Evolutionary conservation across 2,888 invertebrate genomes (phyloP), one percentile per base, ranked within the genome.

Genomic region (Melanophora roralis): DNA sequence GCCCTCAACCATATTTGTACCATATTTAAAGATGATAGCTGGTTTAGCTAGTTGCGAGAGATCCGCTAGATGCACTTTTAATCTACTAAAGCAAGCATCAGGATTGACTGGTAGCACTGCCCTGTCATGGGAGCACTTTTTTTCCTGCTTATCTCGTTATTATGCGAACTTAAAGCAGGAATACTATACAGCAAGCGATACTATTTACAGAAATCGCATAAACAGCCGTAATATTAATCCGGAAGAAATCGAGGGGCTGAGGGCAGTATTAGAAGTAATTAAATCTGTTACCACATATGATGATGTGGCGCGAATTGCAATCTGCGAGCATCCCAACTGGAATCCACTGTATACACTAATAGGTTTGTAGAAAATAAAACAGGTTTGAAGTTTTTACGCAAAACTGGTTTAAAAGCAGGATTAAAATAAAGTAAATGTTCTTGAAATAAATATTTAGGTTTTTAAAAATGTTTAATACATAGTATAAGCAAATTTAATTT

Each of bases 281-380:
- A 92, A 93, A 81, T 93, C 93, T 1, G 94, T 98, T 19, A 95
- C 96, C 0, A 92, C 92, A 1, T 91, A 95, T 86, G 97, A 97
- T 90, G 94, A 95, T 84, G 93, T 94, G 84, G 95, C 96, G 0
- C 92, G 96, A 71, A 91, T 95, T 38, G 94, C 95, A 19, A 92
- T 98, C 57, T 96, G 95, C 85, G 97, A 98, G 87, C 96, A 97
- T 88, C 93, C 96, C 36, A 95, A 94, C 84, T 98, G 97, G 97
- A 93, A 95, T 72, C 95, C 96, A 0, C 91, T 97, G 72, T 94
- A 94, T 82, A 93, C 94, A 55, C 91, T 97, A 84, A 92, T 97
- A 64, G 95, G 27, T 27, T 27, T 27, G 27, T 27, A 27, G 27
- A 3, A 6, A 27, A 3, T 27, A 27, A 27, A 27, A 27, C 27